A percentile compares a stretch with the other conserved stretches of the same genome.
Conservation (phyloP, 2,888 invertebrate genomes). For the Lamproptera curius region DNA sequence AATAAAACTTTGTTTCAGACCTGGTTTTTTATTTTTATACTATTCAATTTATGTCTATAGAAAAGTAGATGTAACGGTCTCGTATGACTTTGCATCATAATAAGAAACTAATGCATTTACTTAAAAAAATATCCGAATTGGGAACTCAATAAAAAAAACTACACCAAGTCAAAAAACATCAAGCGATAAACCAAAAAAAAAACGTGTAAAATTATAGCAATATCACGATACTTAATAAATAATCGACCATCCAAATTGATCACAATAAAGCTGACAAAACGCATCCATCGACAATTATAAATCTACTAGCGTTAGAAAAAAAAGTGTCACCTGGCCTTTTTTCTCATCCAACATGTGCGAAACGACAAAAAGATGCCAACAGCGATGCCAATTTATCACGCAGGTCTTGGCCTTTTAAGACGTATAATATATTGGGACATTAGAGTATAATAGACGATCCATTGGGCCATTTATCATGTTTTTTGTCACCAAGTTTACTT, state of each 20-base stretch:
- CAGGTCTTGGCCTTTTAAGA: conserved; percentile 58
- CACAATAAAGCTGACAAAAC: conserved; percentile 36
- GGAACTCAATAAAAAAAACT: too few relatives aligned
- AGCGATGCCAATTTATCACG: conserved; percentile 59
- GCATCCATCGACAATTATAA: conserved; percentile 35
- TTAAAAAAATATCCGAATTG: too few relatives aligned
- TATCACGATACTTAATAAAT: neutral
- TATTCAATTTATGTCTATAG: too few relatives aligned
- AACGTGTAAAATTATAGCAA: conserved; percentile 17
- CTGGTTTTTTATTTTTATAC: too few relatives aligned
- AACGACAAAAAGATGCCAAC: conserved; percentile 46
- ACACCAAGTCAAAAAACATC: too few relatives aligned
- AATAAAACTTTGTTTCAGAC: too few relatives aligned
- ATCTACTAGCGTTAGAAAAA: conserved; percentile 38
- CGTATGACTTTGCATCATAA: too few relatives aligned
- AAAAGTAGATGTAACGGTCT: too few relatives aligned
- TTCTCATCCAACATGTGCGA: conserved; percentile 37
- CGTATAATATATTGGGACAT: conserved; percentile 71
- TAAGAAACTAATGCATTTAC: too few relatives aligned
- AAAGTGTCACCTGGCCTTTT: conserved; percentile 51
- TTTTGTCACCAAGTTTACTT: conserved; percentile 34
- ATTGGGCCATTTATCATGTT: conserved; percentile 64
- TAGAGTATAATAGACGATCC: conserved; percentile 69
- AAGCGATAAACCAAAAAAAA: too few relatives aligned
- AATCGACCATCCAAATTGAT: conserved; percentile 33